phyloP scores from a whole-genome alignment of 2,888 invertebrate genomes.

The Sarcophaga carnaria region DNA sequence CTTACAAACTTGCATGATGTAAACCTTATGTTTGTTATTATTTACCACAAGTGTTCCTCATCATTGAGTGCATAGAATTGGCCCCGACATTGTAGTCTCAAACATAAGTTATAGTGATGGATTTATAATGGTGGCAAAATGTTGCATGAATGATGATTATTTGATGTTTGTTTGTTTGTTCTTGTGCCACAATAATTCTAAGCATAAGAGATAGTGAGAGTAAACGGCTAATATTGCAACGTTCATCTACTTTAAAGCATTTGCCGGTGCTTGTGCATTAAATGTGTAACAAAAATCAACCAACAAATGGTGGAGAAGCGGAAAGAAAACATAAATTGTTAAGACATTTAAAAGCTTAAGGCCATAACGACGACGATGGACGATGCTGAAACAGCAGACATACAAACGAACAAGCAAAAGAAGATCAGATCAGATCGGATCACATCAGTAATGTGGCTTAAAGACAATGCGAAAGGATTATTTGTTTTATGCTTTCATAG shows the following conservation, averaged over 20 bases:
- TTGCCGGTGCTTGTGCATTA: slow-evolving; percentile 20
- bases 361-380: slow-evolving; percentile 29
- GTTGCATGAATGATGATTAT: slow-evolving; percentile 61
- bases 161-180: slow-evolving; percentile 53
- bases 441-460: slow-evolving; percentile 36
- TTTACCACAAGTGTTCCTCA: too few species aligned
- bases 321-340: slow-evolving; percentile 66
- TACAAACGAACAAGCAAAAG: slow-evolving; percentile 21
- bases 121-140: slow-evolving; percentile 66
- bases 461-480: slow-evolving; percentile 39
- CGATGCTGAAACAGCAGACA: slow-evolving; percentile 1
- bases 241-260: slow-evolving; percentile 22
- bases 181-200: slow-evolving; percentile 45
- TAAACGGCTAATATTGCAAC: neutral
- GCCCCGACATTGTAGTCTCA: neutral
- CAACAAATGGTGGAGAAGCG: neutral
- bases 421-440: slow-evolving; percentile 27
- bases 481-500: slow-evolving; percentile 48
- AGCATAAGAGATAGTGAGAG: slow-evolving; percentile 4
- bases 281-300: slow-evolving; percentile 17
- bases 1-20: too few species aligned
- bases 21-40: too few species aligned
- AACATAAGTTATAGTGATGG: slow-evolving; percentile 47
- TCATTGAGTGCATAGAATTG: too few species aligned
- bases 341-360: slow-evolving; percentile 65